These are phyloP conservation scores for Macroglossus sobrinus DNA, from an alignment of 2,113 vertebrate species.

Conservation along the genomic window DNA sequence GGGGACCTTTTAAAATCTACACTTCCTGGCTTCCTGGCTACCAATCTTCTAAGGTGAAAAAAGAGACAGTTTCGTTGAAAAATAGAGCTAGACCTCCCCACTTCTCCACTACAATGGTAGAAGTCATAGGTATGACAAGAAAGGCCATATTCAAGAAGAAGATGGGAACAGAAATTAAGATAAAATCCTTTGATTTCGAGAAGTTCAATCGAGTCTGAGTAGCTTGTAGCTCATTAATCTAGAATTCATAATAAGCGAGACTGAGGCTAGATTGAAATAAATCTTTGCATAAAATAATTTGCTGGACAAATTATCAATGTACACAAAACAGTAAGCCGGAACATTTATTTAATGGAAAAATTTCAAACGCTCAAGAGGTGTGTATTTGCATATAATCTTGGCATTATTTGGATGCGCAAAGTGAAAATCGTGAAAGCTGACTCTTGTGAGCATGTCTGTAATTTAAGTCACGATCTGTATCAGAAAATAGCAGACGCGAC, in stretches of 20 bases:
- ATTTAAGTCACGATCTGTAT: not conserved
- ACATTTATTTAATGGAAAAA: slow-evolving; percentile 24
- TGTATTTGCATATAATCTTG: slow-evolving; percentile 43
- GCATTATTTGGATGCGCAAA: slow-evolving; percentile 30
- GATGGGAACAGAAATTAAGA: slow-evolving; percentile 3
- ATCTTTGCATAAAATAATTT: not conserved
- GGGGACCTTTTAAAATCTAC: slow-evolving; percentile 72
- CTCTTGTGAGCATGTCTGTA: not conserved
- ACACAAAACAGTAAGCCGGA: slow-evolving; percentile 14
- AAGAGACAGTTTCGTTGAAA: slow-evolving; percentile 45
- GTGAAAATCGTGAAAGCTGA: not conserved
- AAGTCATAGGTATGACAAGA: not conserved
- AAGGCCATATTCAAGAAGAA: not conserved
- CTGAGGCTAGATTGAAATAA: not conserved
- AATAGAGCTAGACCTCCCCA: not conserved
- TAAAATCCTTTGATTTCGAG: not conserved
- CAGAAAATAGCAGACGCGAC: not conserved
- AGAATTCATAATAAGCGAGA: not conserved
- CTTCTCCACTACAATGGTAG: not conserved
- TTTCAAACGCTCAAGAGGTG: not conserved
- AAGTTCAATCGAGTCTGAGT: not conserved
- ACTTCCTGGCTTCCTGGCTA: slow-evolving; percentile 64
- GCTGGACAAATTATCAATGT: not conserved
- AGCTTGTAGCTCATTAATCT: not conserved
- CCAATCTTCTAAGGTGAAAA: slow-evolving; percentile 67